These are phyloP conservation scores for Aphelinus atriplicis DNA, from an alignment of 1,140 invertebrate species.

Conservation along the genomic window DNA sequence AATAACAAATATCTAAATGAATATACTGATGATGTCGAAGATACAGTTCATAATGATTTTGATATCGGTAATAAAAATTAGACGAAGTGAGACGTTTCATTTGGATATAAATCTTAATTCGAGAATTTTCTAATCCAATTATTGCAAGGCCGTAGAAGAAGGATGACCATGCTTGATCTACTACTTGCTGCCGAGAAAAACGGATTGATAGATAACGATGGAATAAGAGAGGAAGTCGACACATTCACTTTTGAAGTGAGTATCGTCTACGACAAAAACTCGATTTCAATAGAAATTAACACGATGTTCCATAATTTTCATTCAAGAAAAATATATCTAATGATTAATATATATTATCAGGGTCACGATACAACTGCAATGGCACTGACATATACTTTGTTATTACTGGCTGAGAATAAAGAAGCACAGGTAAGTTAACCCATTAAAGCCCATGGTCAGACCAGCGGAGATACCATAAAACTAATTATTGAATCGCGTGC, in stretches of 20 bases:
- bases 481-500: no score
- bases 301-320: neutral
- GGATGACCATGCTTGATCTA: conserved; percentile 85
- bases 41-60: conserved; percentile 37
- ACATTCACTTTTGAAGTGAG: conserved; percentile 81
- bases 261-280: no score
- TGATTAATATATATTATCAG: conserved; percentile 24
- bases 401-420: conserved; percentile 44
- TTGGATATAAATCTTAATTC: no score
- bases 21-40: conserved; percentile 48
- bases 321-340: neutral
- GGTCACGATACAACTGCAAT: conserved; percentile 47
- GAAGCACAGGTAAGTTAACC: conserved; percentile 42
- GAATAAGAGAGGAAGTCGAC: conserved; percentile 85
- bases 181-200: conserved; percentile 71
- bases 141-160: conserved; percentile 30
- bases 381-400: conserved; percentile 39
- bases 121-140: no score
- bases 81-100: no score
- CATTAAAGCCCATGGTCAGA: no score
- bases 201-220: conserved; percentile 67
- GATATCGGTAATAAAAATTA: no score
- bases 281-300: no score
- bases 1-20: conserved; percentile 37
- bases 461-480: no score